Evolutionary conservation across 2,113 vertebrate species (phyloP).

Genomic region (Myocastor coypus): DNA sequence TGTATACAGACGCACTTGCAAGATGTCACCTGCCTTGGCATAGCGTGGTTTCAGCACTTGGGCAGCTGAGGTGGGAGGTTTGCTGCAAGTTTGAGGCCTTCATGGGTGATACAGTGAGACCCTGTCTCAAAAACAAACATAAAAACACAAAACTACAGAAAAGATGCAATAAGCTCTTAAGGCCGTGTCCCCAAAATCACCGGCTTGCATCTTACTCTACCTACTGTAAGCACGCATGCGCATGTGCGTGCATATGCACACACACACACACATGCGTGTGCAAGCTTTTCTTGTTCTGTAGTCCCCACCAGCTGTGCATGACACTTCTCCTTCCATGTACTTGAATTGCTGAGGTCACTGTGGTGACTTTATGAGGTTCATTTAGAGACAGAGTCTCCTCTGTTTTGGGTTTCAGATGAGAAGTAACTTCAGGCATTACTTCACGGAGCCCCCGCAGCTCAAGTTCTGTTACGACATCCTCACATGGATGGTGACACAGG

Average conservation of each 20-base stretch:
- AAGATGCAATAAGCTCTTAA: not conserved
- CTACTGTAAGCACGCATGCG: fast-evolving
- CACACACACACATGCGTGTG: not conserved
- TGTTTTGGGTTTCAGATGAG: slow-evolving; percentile 90
- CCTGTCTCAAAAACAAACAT: not conserved
- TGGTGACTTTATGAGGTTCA: not conserved
- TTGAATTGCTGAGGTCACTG: not conserved
- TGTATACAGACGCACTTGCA: not conserved
- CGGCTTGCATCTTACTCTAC: not conserved
- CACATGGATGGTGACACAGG: slow-evolving; percentile 95
- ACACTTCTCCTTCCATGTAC: no score
- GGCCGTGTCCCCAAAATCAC: no score
- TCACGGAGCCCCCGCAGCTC: slow-evolving; percentile 89
- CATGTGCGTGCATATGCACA: not conserved
- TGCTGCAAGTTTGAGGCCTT: not conserved
- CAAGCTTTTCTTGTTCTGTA: not conserved
- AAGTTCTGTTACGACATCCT: slow-evolving; percentile 93
- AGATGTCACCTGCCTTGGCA: not conserved
- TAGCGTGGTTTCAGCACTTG: not conserved
- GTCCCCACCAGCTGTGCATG: not conserved
- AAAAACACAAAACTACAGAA: not conserved
- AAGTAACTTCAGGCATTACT: slow-evolving; percentile 94
- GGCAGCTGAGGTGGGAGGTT: not conserved
- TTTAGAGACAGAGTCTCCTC: not conserved
- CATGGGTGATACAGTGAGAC: not conserved